Conservation (phyloP, 2,113 vertebrate species). For the Leiothrix lutea region DNA sequence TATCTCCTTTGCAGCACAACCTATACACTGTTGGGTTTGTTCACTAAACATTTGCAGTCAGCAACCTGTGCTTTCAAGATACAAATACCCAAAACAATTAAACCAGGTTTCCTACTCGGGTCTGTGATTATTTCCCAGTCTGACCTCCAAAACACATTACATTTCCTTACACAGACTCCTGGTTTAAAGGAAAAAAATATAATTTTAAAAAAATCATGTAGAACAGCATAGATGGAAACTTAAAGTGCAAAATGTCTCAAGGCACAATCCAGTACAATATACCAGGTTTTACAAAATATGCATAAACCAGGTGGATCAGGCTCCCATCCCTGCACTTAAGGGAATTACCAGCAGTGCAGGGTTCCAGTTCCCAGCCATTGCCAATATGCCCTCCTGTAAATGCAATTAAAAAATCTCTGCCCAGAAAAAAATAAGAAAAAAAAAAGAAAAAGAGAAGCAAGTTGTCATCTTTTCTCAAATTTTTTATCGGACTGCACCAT, state of each 20-base stretch:
- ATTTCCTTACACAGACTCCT: background rate
- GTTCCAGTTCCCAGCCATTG: background rate
- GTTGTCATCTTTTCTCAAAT: rapidly evolving
- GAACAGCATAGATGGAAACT: background rate
- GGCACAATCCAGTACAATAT: background rate
- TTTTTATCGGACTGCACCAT: constrained; percentile 57
- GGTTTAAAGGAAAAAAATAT: background rate
- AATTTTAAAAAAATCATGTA: background rate
- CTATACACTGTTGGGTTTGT: background rate
- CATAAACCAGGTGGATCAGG: background rate
- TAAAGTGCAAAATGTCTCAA: background rate
- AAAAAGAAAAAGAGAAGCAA: background rate
- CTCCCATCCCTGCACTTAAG: background rate
- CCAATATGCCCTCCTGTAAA: background rate
- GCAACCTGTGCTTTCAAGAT: background rate
- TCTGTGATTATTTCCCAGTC: background rate
- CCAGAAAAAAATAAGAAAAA: background rate
- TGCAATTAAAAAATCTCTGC: background rate
- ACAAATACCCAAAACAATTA: background rate
- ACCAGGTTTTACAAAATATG: background rate
- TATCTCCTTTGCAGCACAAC: background rate
- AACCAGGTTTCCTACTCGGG: background rate
- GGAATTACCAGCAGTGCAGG: background rate
- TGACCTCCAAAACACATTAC: rapidly evolving
- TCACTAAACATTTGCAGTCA: background rate